Evolutionary conservation across 37 sponge, comb jelly and placozoan species (phyloP).

Genomic region (Aplysina aerophoba): DNA sequence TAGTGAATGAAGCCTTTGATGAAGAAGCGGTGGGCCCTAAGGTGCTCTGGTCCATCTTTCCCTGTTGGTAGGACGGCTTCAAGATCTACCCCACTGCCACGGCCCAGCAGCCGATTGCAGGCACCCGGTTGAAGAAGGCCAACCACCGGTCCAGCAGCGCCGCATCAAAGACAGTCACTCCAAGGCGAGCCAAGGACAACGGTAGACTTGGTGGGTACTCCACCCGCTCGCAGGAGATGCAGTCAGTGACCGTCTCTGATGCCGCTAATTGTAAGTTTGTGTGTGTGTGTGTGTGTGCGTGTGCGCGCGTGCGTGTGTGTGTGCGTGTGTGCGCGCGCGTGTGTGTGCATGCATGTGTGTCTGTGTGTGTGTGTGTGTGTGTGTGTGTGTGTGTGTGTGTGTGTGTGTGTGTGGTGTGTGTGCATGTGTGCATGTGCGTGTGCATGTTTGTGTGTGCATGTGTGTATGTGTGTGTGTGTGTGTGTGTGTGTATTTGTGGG

Average conservation of each 20-base stretch:
- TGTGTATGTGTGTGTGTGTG: background rate
- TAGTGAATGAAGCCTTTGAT: too few relatives aligned
- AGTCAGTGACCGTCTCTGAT: background rate
- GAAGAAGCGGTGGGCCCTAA: too few relatives aligned
- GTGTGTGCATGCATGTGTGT: background rate
- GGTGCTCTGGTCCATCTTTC: too few relatives aligned
- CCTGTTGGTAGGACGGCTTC: too few relatives aligned
- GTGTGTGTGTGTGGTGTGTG: conserved; percentile 21
- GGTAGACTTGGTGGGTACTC: too few relatives aligned
- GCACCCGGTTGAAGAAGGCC: too few relatives aligned
- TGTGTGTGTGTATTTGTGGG: background rate
- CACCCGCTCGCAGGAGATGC: too few relatives aligned
- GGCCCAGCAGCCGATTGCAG: too few relatives aligned
- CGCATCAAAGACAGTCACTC: too few relatives aligned
- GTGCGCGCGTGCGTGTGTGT: conserved; percentile 28
- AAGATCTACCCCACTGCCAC: too few relatives aligned
- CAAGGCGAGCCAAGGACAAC: too few relatives aligned
- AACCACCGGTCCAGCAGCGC: too few relatives aligned
- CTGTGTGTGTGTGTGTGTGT: conserved; percentile 35
- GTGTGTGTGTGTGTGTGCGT: conserved; percentile 1
- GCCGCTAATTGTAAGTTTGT: background rate
- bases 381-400: conserved; percentile 37
- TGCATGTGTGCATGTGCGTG: background rate
- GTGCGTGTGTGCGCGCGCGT: background rate
- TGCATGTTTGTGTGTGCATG: background rate